A percentile compares a stretch with the other conserved stretches of the same genome.
phyloP scores from a whole-genome alignment of 1,140 invertebrate genomes.

The Trypoxylus dichotomus region DNA sequence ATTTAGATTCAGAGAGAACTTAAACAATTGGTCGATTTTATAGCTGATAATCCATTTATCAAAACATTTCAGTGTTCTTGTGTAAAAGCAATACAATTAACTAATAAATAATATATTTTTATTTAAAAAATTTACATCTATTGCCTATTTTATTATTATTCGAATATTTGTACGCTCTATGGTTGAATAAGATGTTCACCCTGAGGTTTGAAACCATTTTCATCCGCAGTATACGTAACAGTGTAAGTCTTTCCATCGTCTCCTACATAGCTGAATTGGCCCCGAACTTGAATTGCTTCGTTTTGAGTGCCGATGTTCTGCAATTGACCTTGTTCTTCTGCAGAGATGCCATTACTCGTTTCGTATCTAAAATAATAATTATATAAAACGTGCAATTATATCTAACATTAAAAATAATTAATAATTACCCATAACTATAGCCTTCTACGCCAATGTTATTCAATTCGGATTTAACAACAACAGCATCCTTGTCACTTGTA shows the following conservation, averaged over 20 bases:
- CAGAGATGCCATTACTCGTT: slow-evolving; percentile 63
- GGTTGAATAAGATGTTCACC: slow-evolving; percentile 65
- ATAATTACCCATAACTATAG: slow-evolving; percentile 56
- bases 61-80: no score
- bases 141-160: background rate
- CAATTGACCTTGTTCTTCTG: slow-evolving; percentile 59
- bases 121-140: background rate
- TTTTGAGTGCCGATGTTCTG: slow-evolving; percentile 62
- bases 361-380: slow-evolving; percentile 55
- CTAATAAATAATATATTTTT: background rate
- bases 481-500: slow-evolving; percentile 42
- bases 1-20: no score
- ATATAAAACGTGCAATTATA: background rate
- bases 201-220: slow-evolving; percentile 74
- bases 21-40: no score
- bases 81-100: no score
- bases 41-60: no score
- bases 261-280: slow-evolving; percentile 64
- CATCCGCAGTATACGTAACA: slow-evolving; percentile 73
- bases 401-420: background rate
- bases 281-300: slow-evolving; percentile 61
- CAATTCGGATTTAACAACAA: slow-evolving; percentile 50
- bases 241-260: slow-evolving; percentile 68
- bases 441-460: slow-evolving; percentile 54
- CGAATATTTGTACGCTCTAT: background rate